phyloP scores from a whole-genome alignment of 2,113 vertebrate species.

The Zosterops pallidus region DNA sequence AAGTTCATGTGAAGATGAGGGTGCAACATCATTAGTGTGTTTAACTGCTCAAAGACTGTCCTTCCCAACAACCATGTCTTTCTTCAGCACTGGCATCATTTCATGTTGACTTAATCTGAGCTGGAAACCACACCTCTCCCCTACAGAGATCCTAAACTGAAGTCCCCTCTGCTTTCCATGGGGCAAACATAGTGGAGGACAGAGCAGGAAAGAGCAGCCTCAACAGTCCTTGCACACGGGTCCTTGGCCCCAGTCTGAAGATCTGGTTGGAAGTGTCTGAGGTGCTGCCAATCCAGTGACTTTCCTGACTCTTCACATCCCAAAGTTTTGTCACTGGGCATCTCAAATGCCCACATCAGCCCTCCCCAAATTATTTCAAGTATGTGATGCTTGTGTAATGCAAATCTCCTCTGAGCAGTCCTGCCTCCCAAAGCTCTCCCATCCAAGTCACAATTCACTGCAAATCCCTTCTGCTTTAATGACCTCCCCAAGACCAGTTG shows the following conservation, averaged over 20 bases:
- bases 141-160: not conserved
- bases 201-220: not conserved
- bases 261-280: not conserved
- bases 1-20: not conserved
- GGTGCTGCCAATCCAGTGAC: not conserved
- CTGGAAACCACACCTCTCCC: not conserved
- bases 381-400: fast-evolving
- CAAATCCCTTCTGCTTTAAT: not conserved
- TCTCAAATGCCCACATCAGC: not conserved
- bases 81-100: not conserved
- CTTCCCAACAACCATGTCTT: not conserved
- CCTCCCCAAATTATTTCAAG: not conserved
- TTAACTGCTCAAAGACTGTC: not conserved
- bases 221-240: not conserved
- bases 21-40: not conserved
- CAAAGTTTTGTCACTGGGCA: not conserved
- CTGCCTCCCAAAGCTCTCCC: not conserved
- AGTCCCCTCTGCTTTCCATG: not conserved
- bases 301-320: not conserved
- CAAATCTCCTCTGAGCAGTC: not conserved
- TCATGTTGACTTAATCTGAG: not conserved
- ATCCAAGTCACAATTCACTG: not conserved
- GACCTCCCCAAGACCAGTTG: not conserved
- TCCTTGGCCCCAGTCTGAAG: not conserved
- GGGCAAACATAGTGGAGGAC: not conserved